phyloP scores from a whole-genome alignment of 2,888 invertebrate genomes.

The Lasius fuliginosus region DNA sequence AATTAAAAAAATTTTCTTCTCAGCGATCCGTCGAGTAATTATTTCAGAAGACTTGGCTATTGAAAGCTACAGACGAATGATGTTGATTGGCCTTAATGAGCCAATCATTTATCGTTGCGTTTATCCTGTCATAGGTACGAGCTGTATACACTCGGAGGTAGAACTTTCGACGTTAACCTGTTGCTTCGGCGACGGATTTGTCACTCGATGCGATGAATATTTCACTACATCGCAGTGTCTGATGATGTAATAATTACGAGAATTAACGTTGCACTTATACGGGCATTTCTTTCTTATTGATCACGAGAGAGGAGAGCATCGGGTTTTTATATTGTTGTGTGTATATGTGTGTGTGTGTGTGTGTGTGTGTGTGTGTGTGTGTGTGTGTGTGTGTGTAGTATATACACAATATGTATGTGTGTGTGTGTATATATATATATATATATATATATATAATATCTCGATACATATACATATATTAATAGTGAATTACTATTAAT shows the following conservation, averaged over 20 bases:
- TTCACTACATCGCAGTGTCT: conserved; percentile 62
- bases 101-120: conserved; percentile 46
- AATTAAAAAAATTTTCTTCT: not conserved
- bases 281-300: conserved; percentile 13
- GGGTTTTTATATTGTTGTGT: not conserved
- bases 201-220: conserved; percentile 73
- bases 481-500: not conserved
- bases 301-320: not conserved
- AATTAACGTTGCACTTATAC: conserved; percentile 25
- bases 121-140: conserved; percentile 43
- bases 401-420: too few relatives aligned
- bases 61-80: conserved; percentile 25
- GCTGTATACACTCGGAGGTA: conserved; percentile 40
- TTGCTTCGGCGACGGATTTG: conserved; percentile 73
- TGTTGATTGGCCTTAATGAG: conserved; percentile 19
- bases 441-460: not conserved
- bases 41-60: conserved; percentile 19
- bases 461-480: not conserved
- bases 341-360: too few relatives aligned
- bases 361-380: too few relatives aligned
- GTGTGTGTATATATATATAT: not conserved
- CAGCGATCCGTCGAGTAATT: conserved; percentile 2
- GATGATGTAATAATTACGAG: conserved; percentile 54
- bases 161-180: conserved; percentile 74
- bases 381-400: too few relatives aligned